Conservation (phyloP, 2,113 vertebrate species). For the Myrmecophaga tridactyla region DNA sequence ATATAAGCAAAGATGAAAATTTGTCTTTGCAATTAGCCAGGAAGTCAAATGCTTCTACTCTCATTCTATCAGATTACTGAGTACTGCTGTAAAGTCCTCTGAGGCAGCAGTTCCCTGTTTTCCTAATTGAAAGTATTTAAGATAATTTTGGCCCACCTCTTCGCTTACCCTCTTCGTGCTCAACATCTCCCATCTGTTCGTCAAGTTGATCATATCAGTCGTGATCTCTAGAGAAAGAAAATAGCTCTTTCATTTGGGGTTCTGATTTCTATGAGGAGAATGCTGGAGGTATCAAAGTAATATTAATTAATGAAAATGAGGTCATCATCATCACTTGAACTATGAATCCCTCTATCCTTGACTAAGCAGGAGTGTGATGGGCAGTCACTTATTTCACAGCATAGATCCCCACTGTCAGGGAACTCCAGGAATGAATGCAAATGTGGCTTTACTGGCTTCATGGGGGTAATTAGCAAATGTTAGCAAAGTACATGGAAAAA, state of each 20-base stretch:
- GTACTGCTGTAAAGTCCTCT: neutral
- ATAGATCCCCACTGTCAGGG: neutral
- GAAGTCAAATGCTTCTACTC: neutral
- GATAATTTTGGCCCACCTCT: neutral
- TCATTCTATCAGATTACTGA: neutral
- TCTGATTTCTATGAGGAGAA: constrained; percentile 48
- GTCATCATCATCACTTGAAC: constrained; percentile 34
- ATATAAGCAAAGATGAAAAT: constrained; percentile 5
- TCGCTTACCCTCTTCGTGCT: constrained; percentile 26
- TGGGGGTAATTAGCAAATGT: constrained; percentile 50
- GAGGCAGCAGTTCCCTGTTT: neutral
- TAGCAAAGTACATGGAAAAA: constrained; percentile 43
- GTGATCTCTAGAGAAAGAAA: constrained; percentile 34
- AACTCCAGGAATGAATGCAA: constrained; percentile 28
- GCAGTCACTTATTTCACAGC: neutral
- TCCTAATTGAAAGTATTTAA: neutral
- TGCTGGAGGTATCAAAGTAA: neutral
- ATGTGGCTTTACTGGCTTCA: constrained; percentile 27
- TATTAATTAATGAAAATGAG: constrained; percentile 58
- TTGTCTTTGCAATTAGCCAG: neutral
- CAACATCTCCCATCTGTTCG: constrained; percentile 47
- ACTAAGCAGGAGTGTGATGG: constrained; percentile 56
- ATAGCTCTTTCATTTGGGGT: neutral
- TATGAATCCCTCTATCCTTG: constrained; percentile 36
- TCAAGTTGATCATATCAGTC: neutral